Percentiles rank a stretch among this genome's conserved stretches.
Conservation (phyloP, 2,113 vertebrate genomes). For the Epinephelus fuscoguttatus region DNA sequence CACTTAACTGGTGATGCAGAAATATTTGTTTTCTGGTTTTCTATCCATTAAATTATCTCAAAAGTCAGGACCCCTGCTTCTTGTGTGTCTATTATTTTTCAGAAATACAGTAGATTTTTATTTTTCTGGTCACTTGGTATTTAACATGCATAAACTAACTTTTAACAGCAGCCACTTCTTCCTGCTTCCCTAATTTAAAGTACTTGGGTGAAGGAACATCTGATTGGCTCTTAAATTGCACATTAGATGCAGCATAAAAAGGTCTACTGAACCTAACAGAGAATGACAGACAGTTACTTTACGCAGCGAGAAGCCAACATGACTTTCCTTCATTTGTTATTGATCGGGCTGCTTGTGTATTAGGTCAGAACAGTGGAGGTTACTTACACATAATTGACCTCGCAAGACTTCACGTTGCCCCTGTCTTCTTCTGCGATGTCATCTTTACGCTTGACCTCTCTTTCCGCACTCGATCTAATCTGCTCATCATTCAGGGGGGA, state of each 20-base stretch:
- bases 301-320: conserved; percentile 12
- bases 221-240: not conserved
- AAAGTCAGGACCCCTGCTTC: not conserved
- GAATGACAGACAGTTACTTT: not conserved
- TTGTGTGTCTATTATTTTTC: not conserved
- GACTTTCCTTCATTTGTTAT: not conserved
- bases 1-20: not conserved
- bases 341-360: conserved; percentile 3
- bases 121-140: not conserved
- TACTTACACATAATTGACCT: conserved; percentile 97
- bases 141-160: conserved; percentile 7
- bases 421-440: conserved; percentile 95
- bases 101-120: not conserved
- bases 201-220: conserved; percentile 1
- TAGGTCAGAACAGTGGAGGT: not conserved
- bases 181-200: not conserved
- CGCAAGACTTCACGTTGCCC: conserved; percentile 96
- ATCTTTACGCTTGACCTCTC: conserved; percentile 90
- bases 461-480: conserved; percentile 92
- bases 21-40: not conserved
- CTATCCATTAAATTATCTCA: not conserved
- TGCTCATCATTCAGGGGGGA: conserved; percentile 68
- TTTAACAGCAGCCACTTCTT: not conserved
- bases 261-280: not conserved
- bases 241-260: conserved; percentile 11